phyloP scores from a whole-genome alignment of 1,140 invertebrate species.

The Lepeophtheirus salmonis region DNA sequence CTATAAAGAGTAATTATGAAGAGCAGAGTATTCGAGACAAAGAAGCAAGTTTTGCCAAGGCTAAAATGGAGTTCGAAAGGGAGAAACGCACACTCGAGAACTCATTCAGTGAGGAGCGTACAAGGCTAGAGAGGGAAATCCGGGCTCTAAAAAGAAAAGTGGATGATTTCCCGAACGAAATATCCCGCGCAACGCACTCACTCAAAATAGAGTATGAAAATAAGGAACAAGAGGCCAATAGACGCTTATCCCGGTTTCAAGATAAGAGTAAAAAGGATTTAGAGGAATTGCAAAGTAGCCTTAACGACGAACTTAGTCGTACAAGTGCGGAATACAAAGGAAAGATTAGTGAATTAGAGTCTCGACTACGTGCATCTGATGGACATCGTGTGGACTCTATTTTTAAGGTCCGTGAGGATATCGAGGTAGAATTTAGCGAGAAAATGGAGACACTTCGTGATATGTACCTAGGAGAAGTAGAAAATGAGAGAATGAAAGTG shows the following conservation, averaged over 20 bases:
- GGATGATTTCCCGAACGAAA: constrained; percentile 11
- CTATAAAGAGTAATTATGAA: neutral
- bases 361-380: neutral
- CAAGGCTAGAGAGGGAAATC: neutral
- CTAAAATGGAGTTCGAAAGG: neutral
- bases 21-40: neutral
- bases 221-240: neutral
- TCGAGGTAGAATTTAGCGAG: constrained; percentile 16
- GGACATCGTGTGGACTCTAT: neutral
- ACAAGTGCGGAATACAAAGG: constrained; percentile 6
- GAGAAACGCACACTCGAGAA: constrained; percentile 1
- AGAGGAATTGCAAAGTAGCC: neutral
- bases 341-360: constrained; percentile 7
- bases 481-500: constrained; percentile 1
- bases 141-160: neutral
- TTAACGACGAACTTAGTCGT: constrained; percentile 4
- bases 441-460: constrained; percentile 13
- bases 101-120: neutral
- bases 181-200: neutral
- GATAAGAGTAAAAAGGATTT: constrained; percentile 8
- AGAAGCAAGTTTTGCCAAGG: neutral
- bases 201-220: neutral
- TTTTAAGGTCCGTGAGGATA: constrained; percentile 12
- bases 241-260: neutral
- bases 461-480: constrained; percentile 16